Base-by-base conservation (phyloP, 1,140 invertebrate species). In the Drosophila guanche region DNA sequence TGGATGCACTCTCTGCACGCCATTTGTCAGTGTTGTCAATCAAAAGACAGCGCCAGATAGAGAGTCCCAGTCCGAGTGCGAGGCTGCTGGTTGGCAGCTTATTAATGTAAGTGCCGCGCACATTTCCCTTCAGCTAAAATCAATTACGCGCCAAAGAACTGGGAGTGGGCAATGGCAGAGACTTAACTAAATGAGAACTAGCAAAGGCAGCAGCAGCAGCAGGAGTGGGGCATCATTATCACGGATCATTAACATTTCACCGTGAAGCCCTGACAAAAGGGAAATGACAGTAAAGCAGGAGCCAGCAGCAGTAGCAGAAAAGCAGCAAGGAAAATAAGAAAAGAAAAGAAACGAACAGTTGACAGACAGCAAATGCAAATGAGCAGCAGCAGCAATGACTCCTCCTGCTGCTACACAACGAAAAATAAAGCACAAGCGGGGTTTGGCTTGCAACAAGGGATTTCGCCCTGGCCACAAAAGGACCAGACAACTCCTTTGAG, bases 201-300 rank as follows among this genome's bases (percentile, higher is more conserved):
- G 65, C 40, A 46, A 27, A 68, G 78, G 70, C 76, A 76, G 59
- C 56, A 79, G 70, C 76, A 76, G 59, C 56, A 79, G 76, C 79
- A 79, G 61, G 29, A 33, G 29, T 0, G 10, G 10, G 10, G 68
- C 77, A 66, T 89, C 84, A 89, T 89, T 89, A 89, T 89, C 76
- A 89, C 69, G 76, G 84, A 89, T 89, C 84, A 89, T 89, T 89
- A 89, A 89, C 84, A 85, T 69, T 73, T 85, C 62, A 3, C 79
- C 71, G 65, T 66, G 62, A 77, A 75, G 62, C 46, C 12, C 37
- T 56, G 67, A 55, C 40, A 29, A 59, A 41, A 61, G 61, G 71
- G 76, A 88, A 88, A 79, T 83, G 76, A 71, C 50, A 74, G 66
- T 3, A 37, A 12, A 37, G 10, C 33, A 20, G 16, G 16, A 56